phyloP scores from a whole-genome alignment of 1,140 invertebrate genomes.

The Oncopeltus fasciatus region DNA sequence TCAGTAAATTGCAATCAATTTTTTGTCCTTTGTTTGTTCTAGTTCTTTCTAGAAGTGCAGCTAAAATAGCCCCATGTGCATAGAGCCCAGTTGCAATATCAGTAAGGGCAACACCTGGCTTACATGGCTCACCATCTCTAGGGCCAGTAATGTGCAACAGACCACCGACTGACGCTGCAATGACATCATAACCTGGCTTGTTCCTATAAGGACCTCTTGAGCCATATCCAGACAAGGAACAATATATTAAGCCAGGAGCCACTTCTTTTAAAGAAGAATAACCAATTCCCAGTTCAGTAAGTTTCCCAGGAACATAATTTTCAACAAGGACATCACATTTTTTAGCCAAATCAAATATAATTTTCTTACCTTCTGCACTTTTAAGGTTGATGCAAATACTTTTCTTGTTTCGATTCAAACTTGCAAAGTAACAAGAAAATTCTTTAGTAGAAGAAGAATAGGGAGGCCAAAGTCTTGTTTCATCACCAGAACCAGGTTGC shows the following conservation, averaged over 20 bases:
- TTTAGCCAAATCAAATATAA: conserved; percentile 57
- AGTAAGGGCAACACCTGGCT: conserved; percentile 83
- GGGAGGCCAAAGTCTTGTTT: conserved; percentile 84
- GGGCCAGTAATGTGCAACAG: conserved; percentile 80
- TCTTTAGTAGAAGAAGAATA: conserved; percentile 36
- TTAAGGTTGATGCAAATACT: conserved; percentile 83
- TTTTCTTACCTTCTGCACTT: conserved; percentile 44
- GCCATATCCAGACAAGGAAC: conserved; percentile 88
- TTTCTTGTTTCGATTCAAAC: conserved; percentile 90
- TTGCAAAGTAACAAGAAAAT: conserved; percentile 73
- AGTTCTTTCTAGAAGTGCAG: conserved; percentile 64
- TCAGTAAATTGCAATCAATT: conserved; percentile 86
- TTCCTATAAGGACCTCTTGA: conserved; percentile 66
- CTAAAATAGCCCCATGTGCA: conserved; percentile 88
- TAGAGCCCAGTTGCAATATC: conserved; percentile 87
- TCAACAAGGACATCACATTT: conserved; percentile 82
- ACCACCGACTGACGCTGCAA: conserved; percentile 83
- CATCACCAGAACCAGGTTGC: conserved; percentile 66
- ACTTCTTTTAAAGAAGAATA: conserved; percentile 57
- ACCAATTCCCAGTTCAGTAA: conserved; percentile 60
- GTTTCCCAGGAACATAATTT: conserved; percentile 86
- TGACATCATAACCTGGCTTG: conserved; percentile 87
- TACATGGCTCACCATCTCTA: conserved; percentile 68
- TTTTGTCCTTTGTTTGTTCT: conserved; percentile 74
- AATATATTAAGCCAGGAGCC: conserved; percentile 77